A percentile compares a stretch with the other conserved stretches of the same genome.
Evolutionary conservation across 2,797 vertebrate genomes (phyloP).

Genomic region (Dromococcyx pavoninus): DNA sequence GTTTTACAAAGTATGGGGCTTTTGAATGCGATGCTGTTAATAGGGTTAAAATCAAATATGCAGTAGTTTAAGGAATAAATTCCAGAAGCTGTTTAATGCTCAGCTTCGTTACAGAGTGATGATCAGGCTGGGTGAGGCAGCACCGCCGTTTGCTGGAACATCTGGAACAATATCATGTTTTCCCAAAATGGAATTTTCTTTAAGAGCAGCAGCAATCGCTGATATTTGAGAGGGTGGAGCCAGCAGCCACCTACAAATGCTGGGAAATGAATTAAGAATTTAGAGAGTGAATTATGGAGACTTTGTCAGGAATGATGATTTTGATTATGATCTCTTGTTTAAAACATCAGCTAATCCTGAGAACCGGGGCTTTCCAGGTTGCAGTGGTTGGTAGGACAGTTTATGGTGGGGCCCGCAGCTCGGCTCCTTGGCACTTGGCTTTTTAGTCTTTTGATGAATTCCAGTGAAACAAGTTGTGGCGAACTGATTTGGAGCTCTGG

Average conservation of each 20-base stretch:
- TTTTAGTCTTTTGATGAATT: conserved; percentile 48
- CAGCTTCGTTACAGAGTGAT: conserved; percentile 7
- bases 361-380: conserved; percentile 4
- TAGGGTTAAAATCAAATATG: conserved; percentile 53
- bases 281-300: conserved; percentile 2
- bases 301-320: conserved; percentile 3
- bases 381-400: neutral
- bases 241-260: neutral
- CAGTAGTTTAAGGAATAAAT: conserved; percentile 54
- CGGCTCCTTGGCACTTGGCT: conserved; percentile 13
- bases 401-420: neutral
- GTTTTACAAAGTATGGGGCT: neutral
- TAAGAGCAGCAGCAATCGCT: conserved; percentile 15
- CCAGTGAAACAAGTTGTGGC: conserved; percentile 72
- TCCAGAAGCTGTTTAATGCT: conserved; percentile 44
- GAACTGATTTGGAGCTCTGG: conserved; percentile 46
- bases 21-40: neutral
- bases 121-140: conserved; percentile 30
- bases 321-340: neutral
- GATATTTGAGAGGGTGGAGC: conserved; percentile 29
- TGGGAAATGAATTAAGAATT: conserved; percentile 51
- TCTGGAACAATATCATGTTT: conserved; percentile 70
- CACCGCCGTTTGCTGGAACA: conserved; percentile 29
- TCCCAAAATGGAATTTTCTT: conserved; percentile 55
- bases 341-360: neutral